Conservation (phyloP, 2,797 vertebrate species). For the Tragelaphus oryx region DNA sequence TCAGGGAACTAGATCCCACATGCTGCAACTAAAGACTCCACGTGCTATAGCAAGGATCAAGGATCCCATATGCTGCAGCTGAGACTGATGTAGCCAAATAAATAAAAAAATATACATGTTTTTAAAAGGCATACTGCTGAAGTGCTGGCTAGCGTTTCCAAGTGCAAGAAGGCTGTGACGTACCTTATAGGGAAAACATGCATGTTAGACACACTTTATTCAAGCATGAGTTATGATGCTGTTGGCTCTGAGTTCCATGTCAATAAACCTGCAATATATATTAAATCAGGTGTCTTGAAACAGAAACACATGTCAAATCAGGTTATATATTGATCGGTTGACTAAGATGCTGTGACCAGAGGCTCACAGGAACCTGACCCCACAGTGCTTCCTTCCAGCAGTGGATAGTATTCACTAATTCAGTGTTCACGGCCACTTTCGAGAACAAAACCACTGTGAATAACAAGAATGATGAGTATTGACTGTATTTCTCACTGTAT, state of each 20-base stretch:
- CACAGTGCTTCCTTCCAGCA: not conserved
- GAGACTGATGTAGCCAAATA: not conserved
- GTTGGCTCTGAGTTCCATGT: not conserved
- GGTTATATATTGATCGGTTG: rapidly evolving
- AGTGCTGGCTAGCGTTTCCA: rapidly evolving
- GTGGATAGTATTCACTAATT: too few species aligned
- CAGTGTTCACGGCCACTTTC: rapidly evolving
- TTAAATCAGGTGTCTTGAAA: not conserved
- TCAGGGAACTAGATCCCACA: not conserved
- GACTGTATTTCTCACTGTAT: not conserved
- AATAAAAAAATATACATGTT: not conserved
- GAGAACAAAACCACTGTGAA: rapidly evolving
- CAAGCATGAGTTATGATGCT: rapidly evolving
- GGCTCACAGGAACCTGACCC: not conserved
- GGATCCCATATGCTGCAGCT: not conserved
- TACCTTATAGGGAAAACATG: rapidly evolving
- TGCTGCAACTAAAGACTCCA: not conserved
- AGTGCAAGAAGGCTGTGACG: rapidly evolving
- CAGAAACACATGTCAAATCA: not conserved
- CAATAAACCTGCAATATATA: rapidly evolving
- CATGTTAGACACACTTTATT: rapidly evolving
- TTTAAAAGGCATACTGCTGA: not conserved
- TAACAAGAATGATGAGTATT: too few species aligned
- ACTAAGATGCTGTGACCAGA: too few species aligned
- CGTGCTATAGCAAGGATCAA: not conserved